phyloP scores from a whole-genome alignment of 2,888 invertebrate genomes.

The Pseudococcus longispinus region DNA sequence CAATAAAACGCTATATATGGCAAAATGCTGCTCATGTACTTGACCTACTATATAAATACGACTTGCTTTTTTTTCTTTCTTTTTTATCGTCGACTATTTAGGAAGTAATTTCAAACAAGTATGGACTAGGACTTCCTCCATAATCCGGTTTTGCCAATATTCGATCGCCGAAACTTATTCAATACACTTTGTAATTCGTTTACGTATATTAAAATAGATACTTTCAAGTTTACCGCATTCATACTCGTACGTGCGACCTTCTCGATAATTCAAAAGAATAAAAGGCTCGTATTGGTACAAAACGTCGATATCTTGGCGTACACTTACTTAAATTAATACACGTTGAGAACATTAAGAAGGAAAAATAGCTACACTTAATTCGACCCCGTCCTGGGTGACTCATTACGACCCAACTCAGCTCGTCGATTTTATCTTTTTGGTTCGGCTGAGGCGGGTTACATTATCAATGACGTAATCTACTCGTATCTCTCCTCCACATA shows the following conservation, averaged over 20 bases:
- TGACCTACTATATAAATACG: background rate
- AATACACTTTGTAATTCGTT: background rate
- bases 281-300: background rate
- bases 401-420: background rate
- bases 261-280: background rate
- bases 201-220: background rate
- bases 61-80: background rate
- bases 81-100: background rate
- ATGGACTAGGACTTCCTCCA: background rate
- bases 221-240: background rate
- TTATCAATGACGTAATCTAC: slow-evolving; percentile 17
- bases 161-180: background rate
- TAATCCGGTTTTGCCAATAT: background rate
- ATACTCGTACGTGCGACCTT: background rate
- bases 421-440: background rate
- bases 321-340: background rate
- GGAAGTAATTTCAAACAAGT: slow-evolving; percentile 4
- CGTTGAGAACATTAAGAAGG: background rate
- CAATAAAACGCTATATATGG: slow-evolving; percentile 6
- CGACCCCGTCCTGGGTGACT: background rate
- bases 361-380: background rate
- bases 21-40: background rate
- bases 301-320: background rate
- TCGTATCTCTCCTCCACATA: background rate
- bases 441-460: background rate